Conservation (phyloP, 1,140 invertebrate genomes). For the Frieseomelitta varia region DNA sequence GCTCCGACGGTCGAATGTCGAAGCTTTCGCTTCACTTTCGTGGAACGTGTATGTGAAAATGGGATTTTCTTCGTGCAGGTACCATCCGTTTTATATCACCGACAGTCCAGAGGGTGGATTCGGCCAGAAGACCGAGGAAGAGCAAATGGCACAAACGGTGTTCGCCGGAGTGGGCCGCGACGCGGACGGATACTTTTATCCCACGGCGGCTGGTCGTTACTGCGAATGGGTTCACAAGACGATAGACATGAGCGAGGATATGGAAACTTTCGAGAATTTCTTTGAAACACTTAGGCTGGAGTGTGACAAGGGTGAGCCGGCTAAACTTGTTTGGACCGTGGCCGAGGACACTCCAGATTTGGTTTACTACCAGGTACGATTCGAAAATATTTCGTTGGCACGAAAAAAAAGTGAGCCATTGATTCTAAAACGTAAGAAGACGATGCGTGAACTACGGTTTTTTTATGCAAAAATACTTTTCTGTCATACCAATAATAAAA, state of each 20-base stretch:
- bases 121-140: slow-evolving; percentile 87
- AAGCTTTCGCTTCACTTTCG: too few relatives aligned
- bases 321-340: slow-evolving; percentile 91
- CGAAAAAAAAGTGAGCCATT: background rate
- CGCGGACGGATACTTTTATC: slow-evolving; percentile 88
- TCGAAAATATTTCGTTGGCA: background rate
- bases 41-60: background rate
- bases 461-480: too few relatives aligned
- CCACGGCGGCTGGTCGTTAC: slow-evolving; percentile 88
- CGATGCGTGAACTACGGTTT: too few relatives aligned
- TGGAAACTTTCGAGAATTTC: slow-evolving; percentile 89
- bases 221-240: slow-evolving; percentile 91
- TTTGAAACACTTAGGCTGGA: slow-evolving; percentile 88
- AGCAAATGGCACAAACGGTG: slow-evolving; percentile 87
- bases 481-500: too few relatives aligned
- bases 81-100: slow-evolving; percentile 97
- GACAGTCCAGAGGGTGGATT: slow-evolving; percentile 92
- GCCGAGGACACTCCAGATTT: slow-evolving; percentile 89
- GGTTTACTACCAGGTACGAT: slow-evolving; percentile 92
- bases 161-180: slow-evolving; percentile 92
- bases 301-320: slow-evolving; percentile 89
- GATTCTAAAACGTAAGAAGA: too few relatives aligned
- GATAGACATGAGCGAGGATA: slow-evolving; percentile 85
- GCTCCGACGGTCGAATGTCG: accelerated
- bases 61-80: slow-evolving; percentile 81